A percentile compares a stretch with the other conserved stretches of the same genome.
phyloP scores from a whole-genome alignment of 2,113 vertebrate species.

The Bufo gargarizans region DNA sequence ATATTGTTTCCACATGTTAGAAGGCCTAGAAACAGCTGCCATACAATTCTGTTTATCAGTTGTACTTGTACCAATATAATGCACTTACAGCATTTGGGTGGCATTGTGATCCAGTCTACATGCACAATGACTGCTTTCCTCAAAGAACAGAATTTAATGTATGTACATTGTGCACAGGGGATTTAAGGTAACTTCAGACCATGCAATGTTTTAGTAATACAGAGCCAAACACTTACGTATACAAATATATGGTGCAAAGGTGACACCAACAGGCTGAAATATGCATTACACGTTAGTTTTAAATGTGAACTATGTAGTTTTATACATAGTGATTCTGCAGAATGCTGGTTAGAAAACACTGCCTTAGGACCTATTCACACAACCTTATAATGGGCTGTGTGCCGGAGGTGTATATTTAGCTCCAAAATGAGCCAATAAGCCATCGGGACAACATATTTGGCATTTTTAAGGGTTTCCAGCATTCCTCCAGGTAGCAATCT shows the following conservation, averaged over 20 bases:
- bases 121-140: conserved; percentile 21
- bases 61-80: conserved; percentile 1
- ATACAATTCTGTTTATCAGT: not conserved
- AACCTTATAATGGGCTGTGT: not conserved
- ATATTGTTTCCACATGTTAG: not conserved
- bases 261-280: conserved; percentile 49
- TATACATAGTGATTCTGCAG: not conserved
- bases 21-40: not conserved
- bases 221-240: not conserved
- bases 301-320: not conserved
- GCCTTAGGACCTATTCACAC: not conserved
- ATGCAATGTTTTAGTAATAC: conserved; percentile 27
- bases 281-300: conserved; percentile 50
- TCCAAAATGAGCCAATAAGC: no score
- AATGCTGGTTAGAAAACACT: not conserved
- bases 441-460: no score
- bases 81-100: not conserved
- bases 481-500: no score
- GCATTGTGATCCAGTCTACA: not conserved
- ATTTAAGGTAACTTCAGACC: conserved; percentile 42
- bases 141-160: conserved; percentile 37
- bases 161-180: conserved; percentile 40
- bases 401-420: not conserved
- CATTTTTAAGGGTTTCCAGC: no score
- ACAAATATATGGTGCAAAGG: conserved; percentile 46